Evolutionary conservation across 2,113 vertebrate species (phyloP).

Genomic region (Pelecanus crispus): DNA sequence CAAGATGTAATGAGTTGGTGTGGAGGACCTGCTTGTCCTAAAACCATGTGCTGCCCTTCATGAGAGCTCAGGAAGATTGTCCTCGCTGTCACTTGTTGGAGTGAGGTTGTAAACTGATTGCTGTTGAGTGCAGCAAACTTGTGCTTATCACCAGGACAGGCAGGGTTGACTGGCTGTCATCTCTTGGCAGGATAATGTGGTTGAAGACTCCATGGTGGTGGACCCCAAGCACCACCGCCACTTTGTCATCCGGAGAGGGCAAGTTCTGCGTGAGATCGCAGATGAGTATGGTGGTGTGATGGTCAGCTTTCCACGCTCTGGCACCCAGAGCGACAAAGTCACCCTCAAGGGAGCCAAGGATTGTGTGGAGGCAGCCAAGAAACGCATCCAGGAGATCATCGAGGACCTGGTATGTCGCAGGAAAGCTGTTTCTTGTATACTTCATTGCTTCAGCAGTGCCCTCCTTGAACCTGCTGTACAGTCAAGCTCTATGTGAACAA

Average conservation of each 20-base stretch:
- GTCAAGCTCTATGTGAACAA: background rate
- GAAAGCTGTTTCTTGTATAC: background rate
- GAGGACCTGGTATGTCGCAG: conserved; percentile 85
- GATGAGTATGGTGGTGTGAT: conserved; percentile 96
- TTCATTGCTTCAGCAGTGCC: background rate
- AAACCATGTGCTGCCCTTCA: background rate
- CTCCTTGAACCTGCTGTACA: background rate
- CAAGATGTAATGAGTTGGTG: background rate
- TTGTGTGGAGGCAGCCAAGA: conserved; percentile 96
- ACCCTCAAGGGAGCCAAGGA: conserved; percentile 97
- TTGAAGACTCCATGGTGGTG: conserved; percentile 90
- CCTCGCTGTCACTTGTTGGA: background rate
- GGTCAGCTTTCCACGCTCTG: conserved; percentile 95
- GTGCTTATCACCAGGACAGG: background rate
- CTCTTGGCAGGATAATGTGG: conserved; percentile 84
- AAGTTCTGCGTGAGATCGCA: conserved; percentile 91
- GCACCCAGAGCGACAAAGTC: conserved; percentile 89
- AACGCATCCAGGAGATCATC: conserved; percentile 92
- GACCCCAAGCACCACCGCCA: conserved; percentile 95
- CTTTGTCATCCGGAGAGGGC: conserved; percentile 92
- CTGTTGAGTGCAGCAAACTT: background rate
- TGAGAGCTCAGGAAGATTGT: background rate
- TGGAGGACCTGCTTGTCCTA: background rate
- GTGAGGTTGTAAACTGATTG: background rate
- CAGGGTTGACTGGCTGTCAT: background rate